Percentiles rank a stretch among this genome's conserved stretches.
phyloP scores from a whole-genome alignment of 2,888 invertebrate species.

The Epinotia nisella region DNA sequence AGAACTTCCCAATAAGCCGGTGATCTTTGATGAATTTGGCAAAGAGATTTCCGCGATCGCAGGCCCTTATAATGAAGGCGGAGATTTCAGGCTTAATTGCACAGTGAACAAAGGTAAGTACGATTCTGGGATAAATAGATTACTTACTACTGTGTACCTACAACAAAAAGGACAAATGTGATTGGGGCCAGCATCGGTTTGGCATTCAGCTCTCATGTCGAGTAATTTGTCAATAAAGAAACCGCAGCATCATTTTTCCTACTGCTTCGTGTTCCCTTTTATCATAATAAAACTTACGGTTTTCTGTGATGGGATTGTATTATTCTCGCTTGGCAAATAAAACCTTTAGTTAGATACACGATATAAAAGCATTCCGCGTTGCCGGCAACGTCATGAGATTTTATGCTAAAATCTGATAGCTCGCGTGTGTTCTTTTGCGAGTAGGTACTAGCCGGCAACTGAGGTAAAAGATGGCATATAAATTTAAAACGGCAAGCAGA shows the following conservation, averaged over 20 bases:
- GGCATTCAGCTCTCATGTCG: slow-evolving; percentile 17
- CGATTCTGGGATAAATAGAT: slow-evolving; percentile 27
- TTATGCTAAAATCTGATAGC: slow-evolving; percentile 43
- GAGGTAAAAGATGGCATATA: slow-evolving; percentile 42
- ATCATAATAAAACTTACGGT: slow-evolving; percentile 32
- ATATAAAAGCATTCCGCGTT: slow-evolving; percentile 36
- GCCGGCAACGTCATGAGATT: slow-evolving; percentile 34
- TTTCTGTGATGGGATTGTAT: slow-evolving; percentile 11
- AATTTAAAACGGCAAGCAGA: slow-evolving; percentile 44
- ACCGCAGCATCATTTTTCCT: slow-evolving; percentile 22
- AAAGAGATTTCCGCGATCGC: slow-evolving; percentile 86
- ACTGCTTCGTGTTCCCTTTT: slow-evolving; percentile 17
- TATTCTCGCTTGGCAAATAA: slow-evolving; percentile 40
- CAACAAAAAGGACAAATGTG: slow-evolving; percentile 50
- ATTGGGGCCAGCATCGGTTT: slow-evolving; percentile 47
- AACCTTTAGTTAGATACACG: slow-evolving; percentile 38
- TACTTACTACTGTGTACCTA: slow-evolving; percentile 46
- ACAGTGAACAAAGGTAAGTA: slow-evolving; percentile 89
- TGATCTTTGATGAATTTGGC: slow-evolving; percentile 89
- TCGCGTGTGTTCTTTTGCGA: slow-evolving; percentile 31
- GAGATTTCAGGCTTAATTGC: slow-evolving; percentile 89
- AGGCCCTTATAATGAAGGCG: slow-evolving; percentile 90
- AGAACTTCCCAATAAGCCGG: slow-evolving; percentile 90
- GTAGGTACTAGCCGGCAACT: slow-evolving; percentile 22
- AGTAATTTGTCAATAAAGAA: slow-evolving; percentile 22